Base-by-base conservation (phyloP, 1,140 invertebrate species). In the Sycobia sp. region DNA sequence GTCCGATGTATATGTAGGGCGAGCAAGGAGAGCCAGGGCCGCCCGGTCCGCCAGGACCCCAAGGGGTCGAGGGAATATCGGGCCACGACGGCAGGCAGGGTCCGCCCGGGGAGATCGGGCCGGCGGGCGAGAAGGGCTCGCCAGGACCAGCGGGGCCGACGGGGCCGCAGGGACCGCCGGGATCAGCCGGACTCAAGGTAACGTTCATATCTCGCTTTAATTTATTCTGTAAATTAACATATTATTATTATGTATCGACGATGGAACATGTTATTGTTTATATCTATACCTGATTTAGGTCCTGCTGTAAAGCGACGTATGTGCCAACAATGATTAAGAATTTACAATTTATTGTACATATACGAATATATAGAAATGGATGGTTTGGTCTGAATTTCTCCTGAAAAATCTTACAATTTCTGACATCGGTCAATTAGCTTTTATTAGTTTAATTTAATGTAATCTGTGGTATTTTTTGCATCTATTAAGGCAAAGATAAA, bases 11-110 rank as follows among this genome's bases (percentile, higher is more conserved):
- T 43, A 46, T 60, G 53, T 72, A 96, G 93, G 94, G 94, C 43
- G 92, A 96, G 78, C 91, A 94, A 51, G 92, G 93, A 49, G 90
- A 95, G 76, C 91, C 93, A 16, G 94, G 94, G 38, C 92, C 92
- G 23, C 91, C 92, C 11, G 94, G 94, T 49, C 90, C 92, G 41
- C 85, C 90, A 13, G 94, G 94, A 23, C 89, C 90, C 18, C 83
- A 85, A 59, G 94, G 93, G 43, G 78, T 85, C 16, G 87, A 89
- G 69, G 92, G 92, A 41, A 77, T 90, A 32, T 87, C 93, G 10
- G 94, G 94, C 27, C 88, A 89, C 72, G 90, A 95, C 75, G 93
- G 94, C 36, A 85, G 91, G 69, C 84, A 86, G 68, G 92, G 91
- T 57, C 83, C 88, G 13, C 84, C 87, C 11, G 91, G 91, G n/a